Percentiles rank a stretch among this genome's conserved stretches.
Conservation (phyloP, 2,113 vertebrate genomes). For the Bettongia penicillata region DNA sequence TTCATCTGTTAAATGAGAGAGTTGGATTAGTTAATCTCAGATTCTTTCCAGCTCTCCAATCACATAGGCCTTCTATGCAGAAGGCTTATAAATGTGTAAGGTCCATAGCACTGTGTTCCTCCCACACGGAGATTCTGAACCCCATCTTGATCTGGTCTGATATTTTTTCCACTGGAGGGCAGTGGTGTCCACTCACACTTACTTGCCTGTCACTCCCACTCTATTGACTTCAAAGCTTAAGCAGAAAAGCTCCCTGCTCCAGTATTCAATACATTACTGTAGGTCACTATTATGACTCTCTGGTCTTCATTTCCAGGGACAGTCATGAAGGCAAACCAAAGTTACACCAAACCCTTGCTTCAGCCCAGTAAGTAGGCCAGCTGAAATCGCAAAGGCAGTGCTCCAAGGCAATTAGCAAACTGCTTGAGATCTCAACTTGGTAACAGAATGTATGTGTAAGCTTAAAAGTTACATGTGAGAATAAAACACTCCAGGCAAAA, state of each 20-base stretch:
- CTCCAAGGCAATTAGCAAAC: not conserved
- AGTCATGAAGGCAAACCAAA: slow-evolving; percentile 4
- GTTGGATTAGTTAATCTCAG: not conserved
- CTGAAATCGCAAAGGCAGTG: not conserved
- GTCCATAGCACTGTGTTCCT: accelerated
- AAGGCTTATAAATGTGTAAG: accelerated
- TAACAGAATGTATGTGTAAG: not conserved
- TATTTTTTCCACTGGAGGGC: slow-evolving; percentile 3
- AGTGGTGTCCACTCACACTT: accelerated
- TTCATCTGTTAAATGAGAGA: not conserved
- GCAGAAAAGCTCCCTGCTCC: not conserved
- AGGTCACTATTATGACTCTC: not conserved
- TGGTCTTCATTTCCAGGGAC: not conserved
- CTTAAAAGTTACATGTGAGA: not conserved
- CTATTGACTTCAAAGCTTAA: accelerated
- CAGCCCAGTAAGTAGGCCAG: not conserved
- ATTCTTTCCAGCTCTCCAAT: not conserved
- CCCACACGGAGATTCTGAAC: accelerated
- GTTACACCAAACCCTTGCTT: not conserved
- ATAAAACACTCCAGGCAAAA: not conserved
- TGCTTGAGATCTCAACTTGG: not conserved
- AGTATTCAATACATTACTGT: not conserved
- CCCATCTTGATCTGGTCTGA: not conserved
- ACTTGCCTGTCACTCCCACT: accelerated
- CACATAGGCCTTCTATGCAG: accelerated